phyloP scores from a whole-genome alignment of 1,140 invertebrate species.

The Drosophila rufa region DNA sequence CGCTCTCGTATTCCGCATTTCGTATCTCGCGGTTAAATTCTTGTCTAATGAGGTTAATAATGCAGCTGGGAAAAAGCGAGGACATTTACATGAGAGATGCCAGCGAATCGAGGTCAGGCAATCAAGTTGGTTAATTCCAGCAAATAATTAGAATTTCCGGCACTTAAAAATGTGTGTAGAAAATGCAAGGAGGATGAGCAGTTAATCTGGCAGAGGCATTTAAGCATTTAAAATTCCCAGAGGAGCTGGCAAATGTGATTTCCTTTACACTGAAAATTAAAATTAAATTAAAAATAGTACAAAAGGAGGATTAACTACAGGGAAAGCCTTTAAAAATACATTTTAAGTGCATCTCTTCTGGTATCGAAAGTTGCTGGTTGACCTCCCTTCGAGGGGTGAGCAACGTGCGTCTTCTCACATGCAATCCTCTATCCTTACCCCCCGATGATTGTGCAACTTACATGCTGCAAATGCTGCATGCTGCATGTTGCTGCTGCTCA shows the following conservation, averaged over 20 bases:
- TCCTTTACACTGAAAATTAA: slow-evolving; percentile 4
- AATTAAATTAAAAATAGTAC: no score
- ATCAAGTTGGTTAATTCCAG: slow-evolving; percentile 30
- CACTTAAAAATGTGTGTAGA: slow-evolving; percentile 19
- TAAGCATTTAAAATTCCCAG: slow-evolving; percentile 39
- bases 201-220: slow-evolving; percentile 48
- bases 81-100: slow-evolving; percentile 34
- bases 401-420: slow-evolving; percentile 72
- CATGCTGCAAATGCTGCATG: slow-evolving; percentile 48
- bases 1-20: slow-evolving; percentile 25
- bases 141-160: slow-evolving; percentile 53
- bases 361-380: slow-evolving; percentile 46
- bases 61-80: slow-evolving; percentile 31
- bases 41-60: slow-evolving; percentile 61
- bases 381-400: slow-evolving; percentile 74
- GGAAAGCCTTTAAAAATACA: not conserved
- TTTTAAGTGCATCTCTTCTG: not conserved
- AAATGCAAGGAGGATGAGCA: slow-evolving; percentile 31
- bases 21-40: slow-evolving; percentile 53
- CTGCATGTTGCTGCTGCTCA: slow-evolving; percentile 55
- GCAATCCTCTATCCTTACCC: slow-evolving; percentile 11
- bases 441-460: slow-evolving; percentile 61
- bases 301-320: no score
- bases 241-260: slow-evolving; percentile 5
- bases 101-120: slow-evolving; percentile 37